Evolutionary conservation across 2,888 invertebrate genomes (phyloP).

Genomic region (Agrilus biguttatus): DNA sequence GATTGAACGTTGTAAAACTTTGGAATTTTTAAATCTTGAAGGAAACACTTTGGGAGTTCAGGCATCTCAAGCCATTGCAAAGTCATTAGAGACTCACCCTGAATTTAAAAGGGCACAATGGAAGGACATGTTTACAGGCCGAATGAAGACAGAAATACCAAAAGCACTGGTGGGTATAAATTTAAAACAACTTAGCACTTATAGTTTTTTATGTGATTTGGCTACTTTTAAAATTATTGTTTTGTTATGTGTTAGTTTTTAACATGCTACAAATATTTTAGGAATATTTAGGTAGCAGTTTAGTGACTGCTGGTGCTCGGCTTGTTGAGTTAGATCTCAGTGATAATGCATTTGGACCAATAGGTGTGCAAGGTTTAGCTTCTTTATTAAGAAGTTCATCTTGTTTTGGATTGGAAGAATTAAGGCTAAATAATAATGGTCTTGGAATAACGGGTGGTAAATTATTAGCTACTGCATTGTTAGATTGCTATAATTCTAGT

Average conservation of each 20-base stretch:
- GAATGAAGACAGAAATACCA: constrained; percentile 92
- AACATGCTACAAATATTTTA: constrained; percentile 15
- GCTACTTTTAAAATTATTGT: too few species aligned
- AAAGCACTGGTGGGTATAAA: constrained; percentile 54
- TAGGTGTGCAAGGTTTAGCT: constrained; percentile 80
- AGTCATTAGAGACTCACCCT: constrained; percentile 61
- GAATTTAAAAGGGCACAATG: constrained; percentile 73
- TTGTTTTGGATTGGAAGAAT: constrained; percentile 68
- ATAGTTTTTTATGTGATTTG: too few species aligned
- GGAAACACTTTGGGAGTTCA: constrained; percentile 89
- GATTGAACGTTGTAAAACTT: constrained; percentile 51
- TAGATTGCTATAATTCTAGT: constrained; percentile 54
- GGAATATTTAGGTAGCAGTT: constrained; percentile 62
- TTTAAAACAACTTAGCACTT: neutral
- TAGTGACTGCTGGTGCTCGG: constrained; percentile 64
- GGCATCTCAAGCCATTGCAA: constrained; percentile 73
- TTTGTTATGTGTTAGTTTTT: neutral
- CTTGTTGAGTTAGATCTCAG: constrained; percentile 82
- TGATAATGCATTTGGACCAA: constrained; percentile 95
- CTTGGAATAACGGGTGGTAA: constrained; percentile 81
- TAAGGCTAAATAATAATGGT: constrained; percentile 89
- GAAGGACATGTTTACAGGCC: constrained; percentile 94
- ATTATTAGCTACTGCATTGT: constrained; percentile 62
- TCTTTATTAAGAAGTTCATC: constrained; percentile 68
- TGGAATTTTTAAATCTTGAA: constrained; percentile 68